A percentile compares a stretch with the other conserved stretches of the same genome.
Conservation (phyloP, 2,888 invertebrate genomes). For the Epinotia nisella region DNA sequence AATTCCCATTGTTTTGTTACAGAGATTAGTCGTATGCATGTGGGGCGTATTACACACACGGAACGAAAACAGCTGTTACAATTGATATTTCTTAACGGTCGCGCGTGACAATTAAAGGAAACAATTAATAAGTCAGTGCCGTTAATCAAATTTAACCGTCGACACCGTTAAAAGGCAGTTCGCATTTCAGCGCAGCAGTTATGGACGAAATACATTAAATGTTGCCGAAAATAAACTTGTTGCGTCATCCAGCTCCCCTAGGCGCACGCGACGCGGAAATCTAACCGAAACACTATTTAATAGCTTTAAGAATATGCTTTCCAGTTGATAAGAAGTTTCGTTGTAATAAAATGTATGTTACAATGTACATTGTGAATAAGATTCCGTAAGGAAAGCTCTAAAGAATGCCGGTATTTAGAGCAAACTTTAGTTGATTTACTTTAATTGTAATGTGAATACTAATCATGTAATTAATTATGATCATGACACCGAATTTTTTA, state of each 20-base stretch:
- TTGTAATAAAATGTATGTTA: not conserved
- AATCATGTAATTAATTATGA: too few species aligned
- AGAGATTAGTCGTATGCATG: not conserved
- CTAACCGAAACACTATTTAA: constrained; percentile 35
- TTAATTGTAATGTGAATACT: too few species aligned
- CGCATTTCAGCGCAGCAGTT: constrained; percentile 57
- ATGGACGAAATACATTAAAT: constrained; percentile 58
- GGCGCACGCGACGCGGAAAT: constrained; percentile 56
- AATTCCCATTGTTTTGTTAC: not conserved
- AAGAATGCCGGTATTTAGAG: constrained; percentile 7
- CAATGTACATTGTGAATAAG: not conserved
- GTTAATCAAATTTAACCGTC: constrained; percentile 49
- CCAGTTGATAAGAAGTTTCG: not conserved
- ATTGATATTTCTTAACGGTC: constrained; percentile 28
- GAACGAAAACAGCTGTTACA: constrained; percentile 20
- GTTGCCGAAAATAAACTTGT: constrained; percentile 60
- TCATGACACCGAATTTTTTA: too few species aligned
- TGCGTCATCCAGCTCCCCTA: constrained; percentile 61
- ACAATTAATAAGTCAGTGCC: constrained; percentile 45
- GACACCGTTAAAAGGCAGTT: constrained; percentile 45
- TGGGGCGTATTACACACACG: constrained; percentile 21
- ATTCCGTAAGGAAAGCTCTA: not conserved
- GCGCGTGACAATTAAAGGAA: constrained; percentile 48
- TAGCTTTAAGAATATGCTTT: constrained; percentile 20
- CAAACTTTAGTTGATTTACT: not conserved